A percentile compares a stretch with the other conserved stretches of the same genome.
phyloP scores from a whole-genome alignment of 2,888 invertebrate genomes.

The Quadroppia sp. region DNA sequence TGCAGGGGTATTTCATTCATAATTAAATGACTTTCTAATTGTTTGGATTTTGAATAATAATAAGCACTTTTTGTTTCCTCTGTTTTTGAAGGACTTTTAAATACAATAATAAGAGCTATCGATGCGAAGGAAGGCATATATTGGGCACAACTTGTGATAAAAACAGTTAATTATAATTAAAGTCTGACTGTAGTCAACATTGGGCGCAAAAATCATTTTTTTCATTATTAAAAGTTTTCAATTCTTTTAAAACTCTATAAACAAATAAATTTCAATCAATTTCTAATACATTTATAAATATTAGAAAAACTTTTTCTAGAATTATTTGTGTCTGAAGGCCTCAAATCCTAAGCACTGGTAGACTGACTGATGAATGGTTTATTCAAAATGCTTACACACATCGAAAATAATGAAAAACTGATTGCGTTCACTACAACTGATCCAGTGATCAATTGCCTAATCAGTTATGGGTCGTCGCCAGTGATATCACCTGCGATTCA shows the following conservation, averaged over 20 bases:
- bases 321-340: too few relatives aligned
- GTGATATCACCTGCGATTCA: slow-evolving; percentile 10
- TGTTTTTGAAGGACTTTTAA: too few relatives aligned
- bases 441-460: not conserved
- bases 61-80: not conserved
- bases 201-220: not conserved
- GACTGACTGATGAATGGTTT: not conserved
- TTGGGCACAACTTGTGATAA: too few relatives aligned
- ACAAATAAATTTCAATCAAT: too few relatives aligned
- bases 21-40: not conserved
- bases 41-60: not conserved
- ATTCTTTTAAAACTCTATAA: too few relatives aligned
- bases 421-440: not conserved
- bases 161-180: not conserved
- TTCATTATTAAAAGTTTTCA: too few relatives aligned
- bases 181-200: not conserved
- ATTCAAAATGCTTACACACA: not conserved
- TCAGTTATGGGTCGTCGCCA: slow-evolving; percentile 22
- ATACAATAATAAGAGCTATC: too few relatives aligned
- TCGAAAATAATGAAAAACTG: not conserved
- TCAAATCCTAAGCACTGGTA: not conserved
- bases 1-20: not conserved
- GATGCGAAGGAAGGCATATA: too few relatives aligned
- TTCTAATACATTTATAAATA: too few relatives aligned
- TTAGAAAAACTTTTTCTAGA: too few relatives aligned